Conservation (phyloP, 2,888 invertebrate species). For the Hemistola chrysoprasaria region DNA sequence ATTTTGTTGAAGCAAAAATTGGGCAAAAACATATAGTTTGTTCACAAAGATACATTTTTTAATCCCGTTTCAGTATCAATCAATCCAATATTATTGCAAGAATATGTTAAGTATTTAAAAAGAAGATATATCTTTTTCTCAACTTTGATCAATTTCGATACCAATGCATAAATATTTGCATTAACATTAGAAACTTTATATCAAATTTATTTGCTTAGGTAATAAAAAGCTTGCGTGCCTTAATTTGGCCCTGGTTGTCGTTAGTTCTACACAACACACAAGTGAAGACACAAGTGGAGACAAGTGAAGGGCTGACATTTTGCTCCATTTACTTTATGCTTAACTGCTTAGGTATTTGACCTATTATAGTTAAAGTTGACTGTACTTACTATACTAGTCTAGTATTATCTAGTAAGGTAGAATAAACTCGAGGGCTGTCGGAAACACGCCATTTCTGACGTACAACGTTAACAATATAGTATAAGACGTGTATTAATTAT, state of each 20-base stretch:
- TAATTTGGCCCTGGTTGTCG: neutral
- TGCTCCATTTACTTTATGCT: slow-evolving; percentile 9
- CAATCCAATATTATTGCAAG: no score
- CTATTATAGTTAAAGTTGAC: slow-evolving; percentile 6
- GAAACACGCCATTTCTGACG: slow-evolving; percentile 9
- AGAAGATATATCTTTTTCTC: no score
- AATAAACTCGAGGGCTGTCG: slow-evolving; percentile 8
- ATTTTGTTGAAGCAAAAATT: no score
- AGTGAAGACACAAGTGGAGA: slow-evolving; percentile 10
- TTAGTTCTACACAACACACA: slow-evolving; percentile 4
- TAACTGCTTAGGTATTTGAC: slow-evolving; percentile 11
- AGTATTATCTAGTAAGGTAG: slow-evolving; percentile 12
- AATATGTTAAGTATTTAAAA: no score
- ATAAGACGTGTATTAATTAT: no score
- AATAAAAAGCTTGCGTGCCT: neutral
- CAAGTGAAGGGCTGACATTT: slow-evolving; percentile 27
- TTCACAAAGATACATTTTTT: no score
- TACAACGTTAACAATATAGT: neutral
- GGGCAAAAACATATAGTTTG: no score
- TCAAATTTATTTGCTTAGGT: no score
- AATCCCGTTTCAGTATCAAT: no score
- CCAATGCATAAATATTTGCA: no score
- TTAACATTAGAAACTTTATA: no score
- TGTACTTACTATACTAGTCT: slow-evolving; percentile 8
- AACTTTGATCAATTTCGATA: no score